Conservation (phyloP, 30 jellyfish, hydroid and myxozoan genomes). For the Calvadosia cruxmelitensis region DNA sequence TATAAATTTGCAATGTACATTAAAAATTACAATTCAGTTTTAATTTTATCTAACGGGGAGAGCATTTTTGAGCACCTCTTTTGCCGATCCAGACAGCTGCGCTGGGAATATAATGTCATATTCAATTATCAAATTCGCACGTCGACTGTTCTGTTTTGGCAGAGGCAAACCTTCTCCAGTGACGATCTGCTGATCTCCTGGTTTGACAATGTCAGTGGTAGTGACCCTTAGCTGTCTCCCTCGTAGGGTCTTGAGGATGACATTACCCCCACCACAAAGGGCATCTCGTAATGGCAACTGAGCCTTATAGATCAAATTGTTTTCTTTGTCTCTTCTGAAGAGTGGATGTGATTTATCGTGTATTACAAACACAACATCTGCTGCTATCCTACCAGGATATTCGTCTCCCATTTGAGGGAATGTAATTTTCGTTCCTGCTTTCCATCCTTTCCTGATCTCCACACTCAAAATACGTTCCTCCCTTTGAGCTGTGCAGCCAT, state of each 20-base stretch:
- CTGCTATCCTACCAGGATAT: slow-evolving; percentile 54
- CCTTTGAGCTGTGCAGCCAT: slow-evolving; percentile 15
- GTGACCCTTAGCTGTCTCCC: slow-evolving; percentile 16
- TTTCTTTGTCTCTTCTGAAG: slow-evolving; percentile 46
- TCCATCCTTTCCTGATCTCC: slow-evolving; percentile 86
- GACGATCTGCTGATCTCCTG: slow-evolving; percentile 24
- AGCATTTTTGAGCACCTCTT: slow-evolving; percentile 23
- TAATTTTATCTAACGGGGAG: slow-evolving; percentile 12
- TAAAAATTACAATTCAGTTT: too few species aligned
- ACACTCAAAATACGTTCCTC: slow-evolving; percentile 45
- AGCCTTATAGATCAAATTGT: slow-evolving; percentile 37
- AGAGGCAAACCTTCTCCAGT: slow-evolving; percentile 76
- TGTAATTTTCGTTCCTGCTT: slow-evolving; percentile 80
- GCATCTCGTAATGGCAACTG: slow-evolving; percentile 65
- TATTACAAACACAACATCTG: slow-evolving; percentile 53
- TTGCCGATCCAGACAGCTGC: slow-evolving; percentile 20
- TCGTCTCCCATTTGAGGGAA: slow-evolving; percentile 76
- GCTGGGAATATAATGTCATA: slow-evolving; percentile 53
- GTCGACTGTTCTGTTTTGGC: slow-evolving; percentile 23
- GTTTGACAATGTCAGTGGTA: slow-evolving; percentile 30
- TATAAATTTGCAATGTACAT: too few species aligned
- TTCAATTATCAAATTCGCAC: slow-evolving; percentile 26
- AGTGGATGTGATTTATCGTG: slow-evolving; percentile 42
- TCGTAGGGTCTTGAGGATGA: slow-evolving; percentile 32
- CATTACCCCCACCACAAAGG: slow-evolving; percentile 46